A percentile compares a stretch with the other conserved stretches of the same genome.
Evolutionary conservation across 2,888 invertebrate genomes (phyloP).

Genomic region (Tetramorium bicarinatum): DNA sequence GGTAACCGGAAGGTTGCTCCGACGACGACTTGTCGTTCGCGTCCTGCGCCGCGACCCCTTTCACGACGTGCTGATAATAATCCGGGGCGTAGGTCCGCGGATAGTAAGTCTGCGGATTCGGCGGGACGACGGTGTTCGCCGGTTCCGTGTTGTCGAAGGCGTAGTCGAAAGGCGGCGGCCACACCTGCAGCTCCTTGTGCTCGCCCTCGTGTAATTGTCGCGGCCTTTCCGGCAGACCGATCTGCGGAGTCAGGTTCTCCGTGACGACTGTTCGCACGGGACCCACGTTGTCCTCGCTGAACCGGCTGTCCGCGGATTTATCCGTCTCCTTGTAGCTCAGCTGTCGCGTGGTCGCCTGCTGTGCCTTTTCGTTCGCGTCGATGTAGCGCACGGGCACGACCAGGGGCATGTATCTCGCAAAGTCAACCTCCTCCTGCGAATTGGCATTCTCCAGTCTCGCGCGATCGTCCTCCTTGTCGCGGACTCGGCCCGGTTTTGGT

Average conservation of each 20-base stretch:
- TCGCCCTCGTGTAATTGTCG: conserved; percentile 77
- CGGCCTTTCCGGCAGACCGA: conserved; percentile 64
- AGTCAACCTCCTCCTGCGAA: conserved; percentile 62
- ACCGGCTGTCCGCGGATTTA: background rate
- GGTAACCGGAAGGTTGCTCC: conserved; percentile 35
- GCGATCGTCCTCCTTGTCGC: background rate
- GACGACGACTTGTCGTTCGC: background rate
- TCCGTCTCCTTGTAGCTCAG: conserved; percentile 4
- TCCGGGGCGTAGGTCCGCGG: conserved; percentile 6
- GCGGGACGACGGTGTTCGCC: conserved; percentile 59
- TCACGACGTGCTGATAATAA: conserved; percentile 1
- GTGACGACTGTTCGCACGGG: background rate
- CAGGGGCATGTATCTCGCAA: conserved; percentile 74
- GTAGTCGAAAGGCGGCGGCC: conserved; percentile 82
- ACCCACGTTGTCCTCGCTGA: background rate
- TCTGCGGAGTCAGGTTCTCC: conserved; percentile 25
- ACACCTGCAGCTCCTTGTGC: conserved; percentile 74
- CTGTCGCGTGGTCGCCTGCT: conserved; percentile 19
- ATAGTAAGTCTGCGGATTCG: background rate
- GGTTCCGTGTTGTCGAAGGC: conserved; percentile 77
- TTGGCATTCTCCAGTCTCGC: background rate
- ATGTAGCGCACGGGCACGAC: conserved; percentile 78
- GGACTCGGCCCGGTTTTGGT: background rate
- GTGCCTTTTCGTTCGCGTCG: conserved; percentile 70
- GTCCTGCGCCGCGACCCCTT: conserved; percentile 1